A percentile compares a stretch with the other conserved stretches of the same genome.
These are phyloP conservation scores for Eclectus roratus DNA, from an alignment of 2,113 vertebrate genomes.

Conservation along the genomic window DNA sequence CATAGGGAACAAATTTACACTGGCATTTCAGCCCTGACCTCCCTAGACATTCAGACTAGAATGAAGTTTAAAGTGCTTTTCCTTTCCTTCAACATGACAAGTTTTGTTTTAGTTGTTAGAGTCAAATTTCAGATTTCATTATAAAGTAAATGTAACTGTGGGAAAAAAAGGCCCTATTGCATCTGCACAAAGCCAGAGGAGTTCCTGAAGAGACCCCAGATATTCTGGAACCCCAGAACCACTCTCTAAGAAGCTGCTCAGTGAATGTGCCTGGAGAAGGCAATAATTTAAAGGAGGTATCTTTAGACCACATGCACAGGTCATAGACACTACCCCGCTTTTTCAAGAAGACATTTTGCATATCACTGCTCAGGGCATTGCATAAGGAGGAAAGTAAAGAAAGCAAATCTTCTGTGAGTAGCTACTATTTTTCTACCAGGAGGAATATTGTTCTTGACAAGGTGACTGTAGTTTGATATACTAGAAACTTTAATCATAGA, in stretches of 20 bases:
- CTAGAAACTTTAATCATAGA: background rate
- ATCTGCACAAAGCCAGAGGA: background rate
- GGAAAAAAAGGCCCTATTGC: background rate
- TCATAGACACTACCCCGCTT: background rate
- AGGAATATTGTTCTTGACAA: background rate
- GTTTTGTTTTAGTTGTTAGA: background rate
- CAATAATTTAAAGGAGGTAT: background rate
- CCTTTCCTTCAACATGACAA: background rate
- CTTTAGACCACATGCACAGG: background rate
- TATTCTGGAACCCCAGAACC: background rate
- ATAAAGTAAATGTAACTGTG: background rate
- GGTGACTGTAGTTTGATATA: background rate
- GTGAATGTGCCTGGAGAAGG: background rate
- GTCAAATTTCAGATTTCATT: background rate
- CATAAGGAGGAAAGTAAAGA: background rate
- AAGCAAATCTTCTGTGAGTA: background rate
- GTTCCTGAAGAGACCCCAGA: background rate
- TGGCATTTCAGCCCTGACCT: background rate
- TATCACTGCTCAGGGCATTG: background rate
- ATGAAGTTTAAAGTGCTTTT: background rate
- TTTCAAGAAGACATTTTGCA: background rate
- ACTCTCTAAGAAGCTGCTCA: background rate
- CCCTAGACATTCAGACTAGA: rapidly evolving
- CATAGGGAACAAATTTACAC: background rate
- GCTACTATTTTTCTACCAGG: background rate